These are phyloP conservation scores for Numida meleagris DNA, from an alignment of 2,113 vertebrate genomes.

Conservation along the genomic window DNA sequence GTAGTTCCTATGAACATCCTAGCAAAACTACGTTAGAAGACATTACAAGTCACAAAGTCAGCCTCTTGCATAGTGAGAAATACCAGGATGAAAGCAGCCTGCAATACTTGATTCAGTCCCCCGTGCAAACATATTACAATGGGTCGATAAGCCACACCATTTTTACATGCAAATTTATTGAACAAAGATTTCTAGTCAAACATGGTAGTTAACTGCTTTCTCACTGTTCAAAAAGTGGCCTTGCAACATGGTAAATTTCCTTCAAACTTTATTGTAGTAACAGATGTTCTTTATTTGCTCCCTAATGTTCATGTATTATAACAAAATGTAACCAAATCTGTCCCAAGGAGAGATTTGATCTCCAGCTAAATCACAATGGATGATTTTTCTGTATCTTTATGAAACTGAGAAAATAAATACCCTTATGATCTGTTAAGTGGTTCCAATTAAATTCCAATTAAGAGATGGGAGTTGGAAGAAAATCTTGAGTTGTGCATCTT, in stretches of 20 bases:
- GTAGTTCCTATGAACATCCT: not conserved
- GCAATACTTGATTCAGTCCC: not conserved
- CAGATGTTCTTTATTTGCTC: slow-evolving; percentile 21
- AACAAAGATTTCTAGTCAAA: not conserved
- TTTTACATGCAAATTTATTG: not conserved
- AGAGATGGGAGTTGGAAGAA: not conserved
- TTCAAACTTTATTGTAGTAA: not conserved
- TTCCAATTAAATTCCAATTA: not conserved
- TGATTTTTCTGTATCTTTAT: not conserved
- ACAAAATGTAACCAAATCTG: not conserved
- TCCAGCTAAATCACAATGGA: not conserved
- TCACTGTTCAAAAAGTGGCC: not conserved
- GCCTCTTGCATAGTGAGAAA: not conserved
- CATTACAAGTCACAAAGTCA: not conserved
- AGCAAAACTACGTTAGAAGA: not conserved
- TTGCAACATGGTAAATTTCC: not conserved
- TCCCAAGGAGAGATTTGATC: slow-evolving; percentile 17
- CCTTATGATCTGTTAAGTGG: not conserved
- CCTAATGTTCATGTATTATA: not conserved
- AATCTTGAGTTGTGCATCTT: not conserved
- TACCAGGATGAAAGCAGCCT: not conserved
- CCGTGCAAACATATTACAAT: not conserved
- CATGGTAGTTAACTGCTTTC: not conserved
- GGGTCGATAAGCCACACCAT: not conserved
- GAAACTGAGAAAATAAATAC: slow-evolving; percentile 23